Evolutionary conservation across 2,113 vertebrate genomes (phyloP).

Genomic region (Willisornis vidua): DNA sequence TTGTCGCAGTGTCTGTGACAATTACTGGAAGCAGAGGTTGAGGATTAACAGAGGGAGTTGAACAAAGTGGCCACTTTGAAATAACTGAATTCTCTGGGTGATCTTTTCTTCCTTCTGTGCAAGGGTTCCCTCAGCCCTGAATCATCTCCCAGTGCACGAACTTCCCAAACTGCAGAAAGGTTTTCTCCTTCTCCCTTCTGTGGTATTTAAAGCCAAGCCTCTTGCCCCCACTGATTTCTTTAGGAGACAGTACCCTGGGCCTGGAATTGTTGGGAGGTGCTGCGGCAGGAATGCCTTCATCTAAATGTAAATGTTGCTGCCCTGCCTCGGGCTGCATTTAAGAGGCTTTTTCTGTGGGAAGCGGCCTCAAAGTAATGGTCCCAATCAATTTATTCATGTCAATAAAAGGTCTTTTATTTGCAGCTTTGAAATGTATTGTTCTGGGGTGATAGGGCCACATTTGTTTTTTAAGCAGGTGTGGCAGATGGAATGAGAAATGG

Average conservation of each 20-base stretch:
- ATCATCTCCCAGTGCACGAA: not conserved
- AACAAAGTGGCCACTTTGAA: not conserved
- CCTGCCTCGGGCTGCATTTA: conserved; percentile 27
- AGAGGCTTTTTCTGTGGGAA: conserved; percentile 26
- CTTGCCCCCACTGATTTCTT: not conserved
- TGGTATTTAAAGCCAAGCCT: conserved; percentile 7
- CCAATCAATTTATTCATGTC: conserved; percentile 49
- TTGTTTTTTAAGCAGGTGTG: not conserved
- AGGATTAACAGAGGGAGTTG: not conserved
- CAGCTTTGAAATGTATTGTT: conserved; percentile 42
- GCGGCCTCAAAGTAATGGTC: conserved; percentile 32
- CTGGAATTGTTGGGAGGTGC: conserved; percentile 6
- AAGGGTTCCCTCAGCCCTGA: not conserved
- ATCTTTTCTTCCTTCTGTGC: too few species aligned
- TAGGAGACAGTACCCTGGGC: not conserved
- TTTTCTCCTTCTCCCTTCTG: not conserved
- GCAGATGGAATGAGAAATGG: not conserved
- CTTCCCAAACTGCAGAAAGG: not conserved
- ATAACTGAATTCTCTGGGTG: fast-evolving
- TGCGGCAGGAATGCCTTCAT: conserved; percentile 54
- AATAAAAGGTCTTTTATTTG: conserved; percentile 24
- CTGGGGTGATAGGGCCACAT: not conserved
- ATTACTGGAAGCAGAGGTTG: not conserved
- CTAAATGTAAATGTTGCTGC: conserved; percentile 66
- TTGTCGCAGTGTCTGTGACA: not conserved